Percentiles rank a stretch among this genome's conserved stretches.
Conservation (phyloP, 2,113 vertebrate genomes). For the Lethenteron reissneri region DNA sequence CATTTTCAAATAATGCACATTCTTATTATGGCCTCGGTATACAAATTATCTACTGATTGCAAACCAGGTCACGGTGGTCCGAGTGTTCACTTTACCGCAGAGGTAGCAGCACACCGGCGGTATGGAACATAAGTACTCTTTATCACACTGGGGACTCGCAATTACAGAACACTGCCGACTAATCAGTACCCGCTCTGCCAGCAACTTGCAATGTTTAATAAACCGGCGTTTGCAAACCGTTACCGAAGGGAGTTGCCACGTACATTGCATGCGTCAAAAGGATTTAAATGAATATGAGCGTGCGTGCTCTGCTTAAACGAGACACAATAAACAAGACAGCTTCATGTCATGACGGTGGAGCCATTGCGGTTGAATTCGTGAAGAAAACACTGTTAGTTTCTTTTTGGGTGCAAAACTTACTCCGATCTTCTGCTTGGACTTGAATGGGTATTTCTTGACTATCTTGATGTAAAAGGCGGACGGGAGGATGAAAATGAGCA, state of each 20-base stretch:
- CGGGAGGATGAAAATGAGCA: constrained; percentile 93
- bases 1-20: no score
- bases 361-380: not conserved
- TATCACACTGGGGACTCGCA: no score
- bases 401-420: constrained; percentile 25
- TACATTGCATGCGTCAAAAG: not conserved
- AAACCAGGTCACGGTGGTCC: no score
- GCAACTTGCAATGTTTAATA: no score
- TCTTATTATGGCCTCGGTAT: no score
- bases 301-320: not conserved
- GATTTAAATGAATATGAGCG: not conserved
- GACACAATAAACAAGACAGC: not conserved
- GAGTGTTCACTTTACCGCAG: no score
- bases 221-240: no score
- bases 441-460: constrained; percentile 80
- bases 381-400: not conserved
- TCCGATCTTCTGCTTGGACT: constrained; percentile 78
- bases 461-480: constrained; percentile 91
- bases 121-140: no score
- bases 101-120: no score
- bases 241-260: not conserved
- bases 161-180: no score
- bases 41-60: no score
- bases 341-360: not conserved
- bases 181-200: no score